phyloP scores from a whole-genome alignment of 2,888 invertebrate genomes.

The Phengaris arion region DNA sequence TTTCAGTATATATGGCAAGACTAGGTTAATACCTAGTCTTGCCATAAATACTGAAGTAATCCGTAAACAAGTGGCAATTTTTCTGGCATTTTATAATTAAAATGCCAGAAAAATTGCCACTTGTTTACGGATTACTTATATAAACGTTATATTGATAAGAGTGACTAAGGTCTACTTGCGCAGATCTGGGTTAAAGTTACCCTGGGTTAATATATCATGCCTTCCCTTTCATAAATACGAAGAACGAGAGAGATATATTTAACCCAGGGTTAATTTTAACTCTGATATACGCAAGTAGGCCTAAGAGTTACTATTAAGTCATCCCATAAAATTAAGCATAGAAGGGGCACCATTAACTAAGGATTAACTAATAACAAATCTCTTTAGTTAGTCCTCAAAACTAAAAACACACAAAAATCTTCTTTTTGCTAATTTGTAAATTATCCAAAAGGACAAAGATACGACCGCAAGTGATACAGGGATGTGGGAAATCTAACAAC shows the following conservation, averaged over 20 bases:
- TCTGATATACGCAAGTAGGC: background rate
- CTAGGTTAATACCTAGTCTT: too few species aligned
- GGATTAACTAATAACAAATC: background rate
- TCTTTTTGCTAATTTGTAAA: background rate
- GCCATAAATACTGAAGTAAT: too few species aligned
- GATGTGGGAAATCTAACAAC: slow-evolving; percentile 4
- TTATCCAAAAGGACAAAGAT: background rate
- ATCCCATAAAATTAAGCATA: background rate
- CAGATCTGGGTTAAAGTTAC: too few species aligned
- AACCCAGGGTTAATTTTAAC: too few species aligned
- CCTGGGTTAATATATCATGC: too few species aligned
- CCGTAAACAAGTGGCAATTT: too few species aligned
- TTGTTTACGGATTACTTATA: background rate
- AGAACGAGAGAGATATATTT: too few species aligned
- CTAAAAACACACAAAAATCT: background rate
- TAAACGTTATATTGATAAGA: too few species aligned
- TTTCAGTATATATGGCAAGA: too few species aligned
- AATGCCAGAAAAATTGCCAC: background rate
- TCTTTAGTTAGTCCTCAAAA: background rate
- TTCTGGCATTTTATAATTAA: too few species aligned
- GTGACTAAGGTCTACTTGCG: too few species aligned
- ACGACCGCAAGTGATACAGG: background rate
- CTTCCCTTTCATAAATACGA: too few species aligned
- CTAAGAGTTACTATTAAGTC: background rate
- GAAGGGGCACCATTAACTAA: background rate